A percentile compares a stretch with the other conserved stretches of the same genome.
Evolutionary conservation across 1,140 invertebrate species (phyloP).

Genomic region (Latrodectus geometricus): DNA sequence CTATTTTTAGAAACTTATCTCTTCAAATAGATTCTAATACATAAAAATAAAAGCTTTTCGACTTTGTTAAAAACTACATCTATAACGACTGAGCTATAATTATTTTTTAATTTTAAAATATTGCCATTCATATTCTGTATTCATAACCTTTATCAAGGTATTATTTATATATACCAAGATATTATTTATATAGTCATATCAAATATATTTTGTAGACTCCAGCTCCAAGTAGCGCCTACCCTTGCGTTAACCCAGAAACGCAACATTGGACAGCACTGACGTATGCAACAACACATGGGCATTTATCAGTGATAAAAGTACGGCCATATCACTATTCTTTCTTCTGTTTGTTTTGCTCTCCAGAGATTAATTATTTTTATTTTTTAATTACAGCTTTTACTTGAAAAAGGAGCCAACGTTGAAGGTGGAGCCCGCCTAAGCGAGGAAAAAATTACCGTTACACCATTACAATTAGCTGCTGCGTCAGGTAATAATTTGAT

Average conservation of each 20-base stretch:
- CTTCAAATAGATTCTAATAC: too few relatives aligned
- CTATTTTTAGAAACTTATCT: too few relatives aligned
- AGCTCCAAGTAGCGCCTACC: slow-evolving; percentile 60
- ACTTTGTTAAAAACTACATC: too few relatives aligned
- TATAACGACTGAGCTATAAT: too few relatives aligned
- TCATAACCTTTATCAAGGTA: too few relatives aligned
- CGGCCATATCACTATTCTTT: not conserved
- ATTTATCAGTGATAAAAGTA: slow-evolving; percentile 72
- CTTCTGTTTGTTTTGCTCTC: not conserved
- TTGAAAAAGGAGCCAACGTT: slow-evolving; percentile 82
- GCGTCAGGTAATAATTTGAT: slow-evolving; percentile 73
- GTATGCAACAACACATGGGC: slow-evolving; percentile 76
- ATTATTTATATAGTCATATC: too few relatives aligned
- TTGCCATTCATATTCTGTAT: too few relatives aligned
- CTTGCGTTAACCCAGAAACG: slow-evolving; percentile 76
- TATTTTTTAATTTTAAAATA: too few relatives aligned
- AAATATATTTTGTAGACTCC: slow-evolving; percentile 51
- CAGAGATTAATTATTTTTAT: not conserved
- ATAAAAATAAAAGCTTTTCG: too few relatives aligned
- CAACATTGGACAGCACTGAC: slow-evolving; percentile 84
- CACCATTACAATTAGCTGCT: slow-evolving; percentile 85
- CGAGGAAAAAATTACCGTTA: slow-evolving; percentile 87
- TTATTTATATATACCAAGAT: too few relatives aligned
- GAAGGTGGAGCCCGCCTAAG: slow-evolving; percentile 84
- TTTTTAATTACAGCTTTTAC: slow-evolving; percentile 70